phyloP scores from a whole-genome alignment of 2,797 vertebrate species.

The Lutjanus campechanus region DNA sequence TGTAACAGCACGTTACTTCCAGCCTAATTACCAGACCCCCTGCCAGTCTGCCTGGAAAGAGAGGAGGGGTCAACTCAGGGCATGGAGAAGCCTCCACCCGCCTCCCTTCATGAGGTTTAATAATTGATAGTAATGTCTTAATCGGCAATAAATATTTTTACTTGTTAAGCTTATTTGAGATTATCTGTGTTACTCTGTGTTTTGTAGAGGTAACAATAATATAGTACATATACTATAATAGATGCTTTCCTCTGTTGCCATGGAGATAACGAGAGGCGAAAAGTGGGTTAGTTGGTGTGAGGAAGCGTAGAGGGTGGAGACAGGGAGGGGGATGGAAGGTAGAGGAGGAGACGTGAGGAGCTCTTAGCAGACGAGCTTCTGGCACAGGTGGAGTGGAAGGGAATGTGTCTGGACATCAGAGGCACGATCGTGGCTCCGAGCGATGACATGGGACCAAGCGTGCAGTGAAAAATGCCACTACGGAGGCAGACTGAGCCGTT shows the following conservation, averaged over 20 bases:
- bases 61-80: constrained; percentile 56
- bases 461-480: constrained; percentile 20
- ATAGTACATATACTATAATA: background rate
- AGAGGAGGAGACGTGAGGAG: constrained; percentile 49
- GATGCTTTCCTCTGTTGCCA: constrained; percentile 70
- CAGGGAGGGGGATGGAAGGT: constrained; percentile 59
- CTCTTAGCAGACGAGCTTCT: constrained; percentile 68
- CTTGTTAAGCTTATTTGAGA: background rate
- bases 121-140: constrained; percentile 31
- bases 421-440: constrained; percentile 72
- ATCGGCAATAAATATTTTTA: background rate
- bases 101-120: constrained; percentile 28
- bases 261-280: constrained; percentile 58
- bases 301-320: constrained; percentile 52
- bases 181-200: background rate
- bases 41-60: constrained; percentile 57
- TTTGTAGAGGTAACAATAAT: background rate
- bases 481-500: constrained; percentile 6
- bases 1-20: constrained; percentile 84
- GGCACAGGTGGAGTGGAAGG: constrained; percentile 84
- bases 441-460: constrained; percentile 57
- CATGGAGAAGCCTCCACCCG: background rate
- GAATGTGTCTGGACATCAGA: constrained; percentile 83
- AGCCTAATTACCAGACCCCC: constrained; percentile 84
- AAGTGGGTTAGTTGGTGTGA: constrained; percentile 78